A percentile compares a stretch with the other conserved stretches of the same genome.
phyloP scores from a whole-genome alignment of 2,113 vertebrate genomes.

The Zosterops pallidus region DNA sequence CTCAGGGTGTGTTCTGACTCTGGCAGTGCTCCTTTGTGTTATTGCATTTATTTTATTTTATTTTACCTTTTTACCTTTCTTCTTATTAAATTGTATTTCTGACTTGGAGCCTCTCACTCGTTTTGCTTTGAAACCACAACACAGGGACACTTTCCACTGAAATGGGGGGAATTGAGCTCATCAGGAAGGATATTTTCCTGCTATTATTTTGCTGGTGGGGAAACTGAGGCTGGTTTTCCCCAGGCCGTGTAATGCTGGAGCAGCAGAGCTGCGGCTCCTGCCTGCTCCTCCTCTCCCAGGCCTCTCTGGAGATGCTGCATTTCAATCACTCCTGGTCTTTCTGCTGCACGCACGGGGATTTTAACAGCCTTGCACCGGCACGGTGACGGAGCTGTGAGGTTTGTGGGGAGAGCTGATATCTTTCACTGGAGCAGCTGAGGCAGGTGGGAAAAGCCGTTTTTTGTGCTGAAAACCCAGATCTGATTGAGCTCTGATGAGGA shows the following conservation, averaged over 20 bases:
- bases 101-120: too few relatives aligned
- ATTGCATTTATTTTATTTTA: too few relatives aligned
- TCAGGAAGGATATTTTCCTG: not conserved
- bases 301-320: not conserved
- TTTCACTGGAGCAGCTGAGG: not conserved
- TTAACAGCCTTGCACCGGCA: not conserved
- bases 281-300: not conserved
- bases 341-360: fast-evolving
- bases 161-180: not conserved
- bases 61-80: too few relatives aligned
- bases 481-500: not conserved
- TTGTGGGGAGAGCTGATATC: not conserved
- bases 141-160: too few relatives aligned
- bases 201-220: not conserved
- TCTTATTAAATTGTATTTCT: too few relatives aligned
- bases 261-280: fast-evolving
- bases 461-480: not conserved
- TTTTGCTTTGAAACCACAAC: too few relatives aligned
- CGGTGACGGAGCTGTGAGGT: not conserved
- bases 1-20: too few relatives aligned
- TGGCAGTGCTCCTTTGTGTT: too few relatives aligned
- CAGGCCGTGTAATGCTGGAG: not conserved
- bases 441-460: not conserved
- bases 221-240: not conserved
- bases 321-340: not conserved